phyloP scores from a whole-genome alignment of 2,888 invertebrate species.

The Helobdella robusta region DNA sequence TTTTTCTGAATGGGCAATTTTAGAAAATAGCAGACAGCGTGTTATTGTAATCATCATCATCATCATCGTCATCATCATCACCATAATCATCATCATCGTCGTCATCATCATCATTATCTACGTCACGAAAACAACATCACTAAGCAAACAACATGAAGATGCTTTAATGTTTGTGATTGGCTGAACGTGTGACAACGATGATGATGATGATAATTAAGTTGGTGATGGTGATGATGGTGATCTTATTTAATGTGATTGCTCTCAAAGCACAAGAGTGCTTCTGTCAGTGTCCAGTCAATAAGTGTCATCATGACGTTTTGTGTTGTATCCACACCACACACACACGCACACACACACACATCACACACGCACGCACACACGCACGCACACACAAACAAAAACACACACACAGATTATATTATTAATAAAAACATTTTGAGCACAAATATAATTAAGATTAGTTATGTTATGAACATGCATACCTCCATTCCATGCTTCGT shows the following conservation, averaged over 20 bases:
- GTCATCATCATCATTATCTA: slow-evolving; percentile 10
- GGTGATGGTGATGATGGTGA: no score
- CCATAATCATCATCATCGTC: not conserved
- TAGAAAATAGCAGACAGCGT: no score
- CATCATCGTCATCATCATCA: not conserved
- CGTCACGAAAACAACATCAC: not conserved
- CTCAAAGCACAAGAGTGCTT: no score
- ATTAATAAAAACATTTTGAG: not conserved
- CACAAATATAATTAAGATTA: not conserved
- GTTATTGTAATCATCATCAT: not conserved
- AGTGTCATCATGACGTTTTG: no score
- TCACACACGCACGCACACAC: not conserved
- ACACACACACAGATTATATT: not conserved
- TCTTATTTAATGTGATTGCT: no score
- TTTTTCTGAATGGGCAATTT: no score
- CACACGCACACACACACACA: not conserved
- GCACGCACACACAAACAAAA: not conserved
- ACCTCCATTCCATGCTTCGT: not conserved
- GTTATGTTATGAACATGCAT: not conserved
- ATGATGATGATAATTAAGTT: no score
- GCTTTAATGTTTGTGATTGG: no score
- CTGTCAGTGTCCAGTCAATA: no score
- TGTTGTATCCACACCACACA: no score
- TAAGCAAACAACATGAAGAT: no score
- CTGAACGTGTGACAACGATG: no score